A percentile compares a stretch with the other conserved stretches of the same genome.
phyloP scores from a whole-genome alignment of 1,140 invertebrate genomes.

The Trichonephila inaurata region DNA sequence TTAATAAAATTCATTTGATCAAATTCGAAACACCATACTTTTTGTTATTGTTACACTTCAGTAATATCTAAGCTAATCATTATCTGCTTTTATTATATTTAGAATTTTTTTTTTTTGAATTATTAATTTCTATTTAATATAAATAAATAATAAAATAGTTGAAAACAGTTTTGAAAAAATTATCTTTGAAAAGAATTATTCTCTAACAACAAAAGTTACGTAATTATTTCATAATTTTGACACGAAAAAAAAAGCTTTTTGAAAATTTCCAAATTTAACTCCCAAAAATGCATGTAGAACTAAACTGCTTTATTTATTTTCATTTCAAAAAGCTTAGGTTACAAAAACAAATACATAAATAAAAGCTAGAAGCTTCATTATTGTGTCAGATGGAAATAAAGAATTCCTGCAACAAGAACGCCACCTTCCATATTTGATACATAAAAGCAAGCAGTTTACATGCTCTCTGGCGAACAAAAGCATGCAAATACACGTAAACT shows the following conservation, averaged over 20 bases:
- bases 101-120: not conserved
- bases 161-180: not conserved
- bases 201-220: no score
- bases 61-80: no score
- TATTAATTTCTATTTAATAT: not conserved
- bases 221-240: no score
- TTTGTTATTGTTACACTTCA: no score
- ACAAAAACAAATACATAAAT: not conserved
- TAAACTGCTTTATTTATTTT: not conserved
- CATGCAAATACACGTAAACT: constrained; percentile 43
- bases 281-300: not conserved
- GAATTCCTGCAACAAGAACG: not conserved
- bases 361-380: not conserved
- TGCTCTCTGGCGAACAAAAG: constrained; percentile 26
- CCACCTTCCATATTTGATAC: not conserved
- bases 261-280: not conserved
- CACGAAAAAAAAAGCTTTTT: not conserved
- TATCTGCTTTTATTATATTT: not conserved
- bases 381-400: not conserved
- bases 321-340: not conserved
- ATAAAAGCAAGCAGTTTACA: not conserved
- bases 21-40: no score
- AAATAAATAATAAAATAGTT: not conserved
- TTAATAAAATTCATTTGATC: no score
- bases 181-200: no score